phyloP scores from a whole-genome alignment of 2,113 vertebrate species.

The Gambusia affinis region DNA sequence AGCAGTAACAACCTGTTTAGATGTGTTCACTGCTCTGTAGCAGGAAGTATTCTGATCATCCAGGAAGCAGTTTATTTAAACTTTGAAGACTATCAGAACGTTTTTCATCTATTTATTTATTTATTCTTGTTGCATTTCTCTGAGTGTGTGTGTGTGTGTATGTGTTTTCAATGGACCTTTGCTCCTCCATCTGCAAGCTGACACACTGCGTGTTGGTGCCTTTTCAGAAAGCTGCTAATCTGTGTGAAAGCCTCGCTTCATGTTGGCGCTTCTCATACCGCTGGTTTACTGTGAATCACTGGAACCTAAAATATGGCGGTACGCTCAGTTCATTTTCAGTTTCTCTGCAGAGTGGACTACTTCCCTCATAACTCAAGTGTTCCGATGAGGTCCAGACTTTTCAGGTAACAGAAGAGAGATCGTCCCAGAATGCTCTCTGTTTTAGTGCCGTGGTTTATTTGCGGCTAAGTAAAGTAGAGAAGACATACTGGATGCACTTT shows the following conservation, averaged over 20 bases:
- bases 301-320: not conserved
- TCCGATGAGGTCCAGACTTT: not conserved
- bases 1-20: not conserved
- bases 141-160: not conserved
- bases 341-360: not conserved
- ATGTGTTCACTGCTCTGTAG: not conserved
- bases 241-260: not conserved
- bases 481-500: conserved; percentile 29
- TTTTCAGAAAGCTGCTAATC: conserved; percentile 46
- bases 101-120: not conserved
- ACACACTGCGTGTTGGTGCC: conserved; percentile 11
- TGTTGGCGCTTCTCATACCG: not conserved
- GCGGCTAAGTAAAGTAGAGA: not conserved
- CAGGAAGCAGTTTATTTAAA: not conserved
- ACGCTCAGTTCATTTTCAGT: not conserved
- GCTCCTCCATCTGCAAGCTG: not conserved
- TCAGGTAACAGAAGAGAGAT: not conserved
- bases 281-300: conserved; percentile 3
- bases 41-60: not conserved
- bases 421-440: not conserved
- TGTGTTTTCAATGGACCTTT: not conserved
- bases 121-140: not conserved
- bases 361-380: not conserved
- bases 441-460: not conserved
- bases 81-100: not conserved